phyloP scores from a whole-genome alignment of 2,113 vertebrate species.

The Triplophysa dalaica region DNA sequence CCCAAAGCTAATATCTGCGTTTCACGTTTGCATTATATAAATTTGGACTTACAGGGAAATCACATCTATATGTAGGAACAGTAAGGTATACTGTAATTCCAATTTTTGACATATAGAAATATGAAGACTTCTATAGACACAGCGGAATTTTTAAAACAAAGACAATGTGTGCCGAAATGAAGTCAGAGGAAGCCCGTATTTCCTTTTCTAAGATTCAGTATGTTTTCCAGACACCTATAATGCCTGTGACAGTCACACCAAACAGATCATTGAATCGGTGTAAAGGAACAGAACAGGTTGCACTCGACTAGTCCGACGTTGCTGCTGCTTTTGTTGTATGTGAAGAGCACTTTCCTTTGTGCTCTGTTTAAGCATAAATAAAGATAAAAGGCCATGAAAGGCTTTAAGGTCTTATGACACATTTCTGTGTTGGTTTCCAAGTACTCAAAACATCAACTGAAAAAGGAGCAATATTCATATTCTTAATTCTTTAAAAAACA shows the following conservation, averaged over 20 bases:
- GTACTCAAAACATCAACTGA: constrained; percentile 17
- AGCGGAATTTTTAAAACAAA: not conserved
- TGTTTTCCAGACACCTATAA: constrained; percentile 1
- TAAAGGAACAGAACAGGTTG: constrained; percentile 33
- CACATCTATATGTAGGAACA: too few relatives aligned
- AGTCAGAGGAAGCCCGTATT: not conserved
- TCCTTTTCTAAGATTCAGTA: not conserved
- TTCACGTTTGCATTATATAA: not conserved
- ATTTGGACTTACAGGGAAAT: not conserved
- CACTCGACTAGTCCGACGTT: constrained; percentile 13
- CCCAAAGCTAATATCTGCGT: not conserved
- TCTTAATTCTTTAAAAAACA: not conserved
- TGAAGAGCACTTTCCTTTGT: not conserved
- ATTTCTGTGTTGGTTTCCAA: not conserved
- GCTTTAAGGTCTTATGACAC: not conserved
- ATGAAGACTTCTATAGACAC: not conserved
- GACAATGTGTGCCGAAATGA: not conserved
- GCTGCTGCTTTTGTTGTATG: not conserved
- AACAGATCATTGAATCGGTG: not conserved
- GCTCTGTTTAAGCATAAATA: constrained; percentile 28
- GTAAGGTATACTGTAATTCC: not conserved
- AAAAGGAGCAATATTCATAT: not conserved
- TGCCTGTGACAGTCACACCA: not conserved
- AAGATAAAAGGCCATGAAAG: not conserved
- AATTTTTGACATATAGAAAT: not conserved